A percentile compares a stretch with the other conserved stretches of the same genome.
phyloP scores from a whole-genome alignment of 2,797 vertebrate genomes.

The Sardinella longiceps region DNA sequence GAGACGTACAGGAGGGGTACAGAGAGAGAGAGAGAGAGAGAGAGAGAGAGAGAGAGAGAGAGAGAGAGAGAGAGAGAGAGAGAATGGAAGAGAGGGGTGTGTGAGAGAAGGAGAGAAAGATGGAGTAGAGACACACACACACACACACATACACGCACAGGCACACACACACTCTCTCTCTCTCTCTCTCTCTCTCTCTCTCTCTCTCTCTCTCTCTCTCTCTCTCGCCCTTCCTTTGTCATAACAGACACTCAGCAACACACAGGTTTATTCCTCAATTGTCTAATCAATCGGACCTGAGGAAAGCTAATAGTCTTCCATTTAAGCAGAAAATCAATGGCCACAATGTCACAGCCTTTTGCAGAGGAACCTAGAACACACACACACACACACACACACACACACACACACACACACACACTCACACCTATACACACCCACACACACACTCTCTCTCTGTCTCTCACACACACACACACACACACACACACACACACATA shows the following conservation, averaged over 20 bases:
- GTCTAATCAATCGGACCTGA: constrained; percentile 15
- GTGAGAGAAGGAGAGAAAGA: no score
- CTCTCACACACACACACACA: background rate
- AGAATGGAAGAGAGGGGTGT: background rate
- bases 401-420: background rate
- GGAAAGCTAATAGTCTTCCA: constrained; percentile 12
- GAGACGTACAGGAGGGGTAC: background rate
- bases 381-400: background rate
- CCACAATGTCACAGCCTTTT: constrained; percentile 13
- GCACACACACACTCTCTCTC: background rate
- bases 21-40: no score
- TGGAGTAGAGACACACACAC: no score
- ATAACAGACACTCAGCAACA: constrained; percentile 12
- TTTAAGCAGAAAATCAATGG: constrained; percentile 20
- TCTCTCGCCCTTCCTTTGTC: background rate
- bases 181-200: background rate
- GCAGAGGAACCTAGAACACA: background rate
- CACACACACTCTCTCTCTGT: background rate
- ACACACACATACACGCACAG: no score
- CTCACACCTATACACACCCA: background rate
- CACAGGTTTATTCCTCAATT: background rate
- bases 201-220: background rate
- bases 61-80: background rate
- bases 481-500: background rate
- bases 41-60: background rate